These are phyloP conservation scores for Drosophila pachea DNA, from an alignment of 1,140 invertebrate genomes.

Conservation along the genomic window DNA sequence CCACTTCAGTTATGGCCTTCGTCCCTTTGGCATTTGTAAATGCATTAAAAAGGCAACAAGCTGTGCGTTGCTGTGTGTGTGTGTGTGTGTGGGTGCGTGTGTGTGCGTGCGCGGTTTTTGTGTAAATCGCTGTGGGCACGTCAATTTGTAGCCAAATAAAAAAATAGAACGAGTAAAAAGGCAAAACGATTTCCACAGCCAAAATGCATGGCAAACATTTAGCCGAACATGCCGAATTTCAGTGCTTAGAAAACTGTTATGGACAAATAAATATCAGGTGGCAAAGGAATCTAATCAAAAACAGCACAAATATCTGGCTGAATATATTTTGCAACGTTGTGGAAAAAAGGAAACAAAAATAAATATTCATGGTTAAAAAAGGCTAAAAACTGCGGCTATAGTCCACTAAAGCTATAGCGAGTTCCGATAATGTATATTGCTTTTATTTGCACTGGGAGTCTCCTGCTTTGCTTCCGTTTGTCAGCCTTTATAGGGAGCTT, in stretches of 20 bases:
- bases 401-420: too few relatives aligned
- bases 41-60: conserved; percentile 40
- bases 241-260: conserved; percentile 2
- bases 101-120: conserved; percentile 23
- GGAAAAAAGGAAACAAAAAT: not conserved
- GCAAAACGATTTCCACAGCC: not conserved
- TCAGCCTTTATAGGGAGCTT: not conserved
- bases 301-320: not conserved
- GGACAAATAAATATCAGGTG: not conserved
- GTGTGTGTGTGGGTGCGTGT: not conserved
- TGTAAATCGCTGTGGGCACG: conserved; percentile 21
- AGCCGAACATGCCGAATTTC: not conserved
- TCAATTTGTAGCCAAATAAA: conserved; percentile 12
- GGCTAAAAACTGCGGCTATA: not conserved
- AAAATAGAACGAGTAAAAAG: not conserved
- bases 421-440: too few relatives aligned
- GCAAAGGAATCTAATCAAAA: conserved; percentile 1
- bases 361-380: not conserved
- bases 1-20: too few relatives aligned
- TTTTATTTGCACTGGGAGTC: too few relatives aligned
- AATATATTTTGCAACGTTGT: not conserved
- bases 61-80: not conserved
- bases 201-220: conserved; percentile 2
- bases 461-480: not conserved
- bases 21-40: conserved; percentile 23